Evolutionary conservation across 92 coral and sea anemone species (phyloP), one percentile per base, ranked within the genome.

Genomic region (Siderastrea siderea): DNA sequence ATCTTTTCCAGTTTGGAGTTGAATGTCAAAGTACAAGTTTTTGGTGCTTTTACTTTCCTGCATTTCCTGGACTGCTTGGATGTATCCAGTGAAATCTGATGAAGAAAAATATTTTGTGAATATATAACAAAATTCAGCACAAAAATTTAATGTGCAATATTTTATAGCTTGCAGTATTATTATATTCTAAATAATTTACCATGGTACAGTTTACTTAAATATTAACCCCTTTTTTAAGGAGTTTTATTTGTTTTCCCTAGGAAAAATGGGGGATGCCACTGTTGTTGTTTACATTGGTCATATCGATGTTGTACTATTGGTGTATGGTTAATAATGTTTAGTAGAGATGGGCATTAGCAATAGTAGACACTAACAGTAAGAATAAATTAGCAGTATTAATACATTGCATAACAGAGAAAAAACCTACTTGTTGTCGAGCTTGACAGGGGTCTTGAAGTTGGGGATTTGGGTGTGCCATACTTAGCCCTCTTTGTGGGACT

Each of bases 401-500:
- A 77, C 84, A 76, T 43, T 78, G 75, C 73, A 58, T 74, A 79
- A 75, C 4, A 60, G 68, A 78, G 75, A 61, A 78, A 71, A 89
- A 66, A 81, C 86, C 75, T 74, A 76, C 89, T 84, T 69, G 86
- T 84, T 60, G 89, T 76, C 26, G 86, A 78, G 73, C 80, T 55
- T 75, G 89, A 68, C 73, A 65, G 74, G 52, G 84, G 58, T 71
- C 71, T 89, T 80, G 75, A 83, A 43, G 84, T 75, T 81, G 88
- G 71, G 63, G 84, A 82, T 76, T 64, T 66, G 64, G 82, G 86
- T 68, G 71, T 71, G 61, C 87, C 87, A 75, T 81, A 75, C 79
- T 88, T 88, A 53, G 83, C 75, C 75, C 83, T 80, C 87, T 88
- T 88, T 75, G 91, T 63, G 81, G 82, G 87, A 68, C 91, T 81